Percentiles rank a stretch among this genome's conserved stretches.
Evolutionary conservation across 1,140 invertebrate genomes (phyloP).

Genomic region (Drosophila takahashii): DNA sequence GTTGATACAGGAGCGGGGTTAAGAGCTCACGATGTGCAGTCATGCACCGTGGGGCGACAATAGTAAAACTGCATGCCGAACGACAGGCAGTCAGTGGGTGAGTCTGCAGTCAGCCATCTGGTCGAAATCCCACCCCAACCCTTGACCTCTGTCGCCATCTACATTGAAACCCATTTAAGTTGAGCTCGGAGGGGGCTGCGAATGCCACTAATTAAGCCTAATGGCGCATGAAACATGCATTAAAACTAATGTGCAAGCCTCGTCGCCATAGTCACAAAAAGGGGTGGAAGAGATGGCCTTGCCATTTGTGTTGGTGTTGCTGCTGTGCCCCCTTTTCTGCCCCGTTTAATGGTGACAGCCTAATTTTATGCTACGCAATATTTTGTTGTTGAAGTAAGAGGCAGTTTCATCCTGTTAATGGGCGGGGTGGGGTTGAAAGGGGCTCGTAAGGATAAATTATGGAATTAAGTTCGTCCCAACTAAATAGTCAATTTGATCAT

Average conservation of each 20-base stretch:
- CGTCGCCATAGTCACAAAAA: slow-evolving; percentile 24
- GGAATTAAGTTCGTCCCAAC: slow-evolving; percentile 6
- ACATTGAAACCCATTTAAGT: slow-evolving; percentile 67
- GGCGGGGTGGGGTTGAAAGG: slow-evolving; percentile 7
- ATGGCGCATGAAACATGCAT: slow-evolving; percentile 82
- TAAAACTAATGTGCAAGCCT: slow-evolving; percentile 79
- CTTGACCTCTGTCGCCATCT: slow-evolving; percentile 19
- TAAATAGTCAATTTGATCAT: slow-evolving; percentile 7
- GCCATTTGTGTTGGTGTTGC: slow-evolving; percentile 8
- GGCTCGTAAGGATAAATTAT: slow-evolving; percentile 11
- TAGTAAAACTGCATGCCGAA: slow-evolving; percentile 54
- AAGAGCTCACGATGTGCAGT: slow-evolving; percentile 8
- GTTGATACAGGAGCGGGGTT: slow-evolving; percentile 28
- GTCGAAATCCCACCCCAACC: slow-evolving; percentile 1
- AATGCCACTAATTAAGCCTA: slow-evolving; percentile 80
- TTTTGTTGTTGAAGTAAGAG: slow-evolving; percentile 38
- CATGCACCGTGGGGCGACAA: slow-evolving; percentile 40
- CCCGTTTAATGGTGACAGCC: slow-evolving; percentile 58
- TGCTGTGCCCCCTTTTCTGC: background rate
- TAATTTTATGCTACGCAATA: slow-evolving; percentile 71
- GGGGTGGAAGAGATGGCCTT: slow-evolving; percentile 13
- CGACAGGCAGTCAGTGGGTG: slow-evolving; percentile 43
- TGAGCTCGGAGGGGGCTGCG: slow-evolving; percentile 20
- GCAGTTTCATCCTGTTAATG: background rate
- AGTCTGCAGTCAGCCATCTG: slow-evolving; percentile 18